Evolutionary conservation across 2,113 vertebrate genomes (phyloP).

Genomic region (Platichthys flesus): DNA sequence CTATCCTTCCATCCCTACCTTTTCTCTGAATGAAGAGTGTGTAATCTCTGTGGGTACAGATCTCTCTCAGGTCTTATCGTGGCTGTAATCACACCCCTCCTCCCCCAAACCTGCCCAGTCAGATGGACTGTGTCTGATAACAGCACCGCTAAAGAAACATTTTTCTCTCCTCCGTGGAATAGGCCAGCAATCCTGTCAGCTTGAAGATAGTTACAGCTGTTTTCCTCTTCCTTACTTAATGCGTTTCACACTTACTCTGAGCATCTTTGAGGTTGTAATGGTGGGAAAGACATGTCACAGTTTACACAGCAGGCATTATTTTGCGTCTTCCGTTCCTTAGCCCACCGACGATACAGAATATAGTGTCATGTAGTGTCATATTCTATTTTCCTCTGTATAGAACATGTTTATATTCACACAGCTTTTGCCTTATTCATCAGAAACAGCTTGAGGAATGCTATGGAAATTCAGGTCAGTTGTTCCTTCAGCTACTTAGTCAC

Average conservation of each 20-base stretch:
- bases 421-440: conserved; percentile 38
- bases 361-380: conserved; percentile 3
- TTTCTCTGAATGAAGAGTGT: conserved; percentile 74
- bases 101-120: conserved; percentile 46
- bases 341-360: conserved; percentile 19
- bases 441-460: conserved; percentile 24
- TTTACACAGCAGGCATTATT: conserved; percentile 40
- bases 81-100: conserved; percentile 71
- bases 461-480: conserved; percentile 2
- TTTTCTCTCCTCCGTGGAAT: conserved; percentile 45
- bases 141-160: conserved; percentile 41
- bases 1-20: conserved; percentile 46
- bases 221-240: conserved; percentile 61
- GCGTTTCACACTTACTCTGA: conserved; percentile 54
- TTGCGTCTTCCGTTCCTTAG: conserved; percentile 41
- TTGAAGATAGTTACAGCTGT: conserved; percentile 68
- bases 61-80: conserved; percentile 80
- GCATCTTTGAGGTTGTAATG: conserved; percentile 52
- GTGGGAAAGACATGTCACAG: conserved; percentile 61
- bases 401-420: conserved; percentile 33
- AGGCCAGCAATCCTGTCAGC: conserved; percentile 60
- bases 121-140: conserved; percentile 76
- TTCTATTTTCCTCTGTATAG: conserved; percentile 14
- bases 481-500: conserved; percentile 55
- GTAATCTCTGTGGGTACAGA: conserved; percentile 79